These are phyloP conservation scores for Melanocharis versteri DNA, from an alignment of 2,113 vertebrate species.

Conservation along the genomic window DNA sequence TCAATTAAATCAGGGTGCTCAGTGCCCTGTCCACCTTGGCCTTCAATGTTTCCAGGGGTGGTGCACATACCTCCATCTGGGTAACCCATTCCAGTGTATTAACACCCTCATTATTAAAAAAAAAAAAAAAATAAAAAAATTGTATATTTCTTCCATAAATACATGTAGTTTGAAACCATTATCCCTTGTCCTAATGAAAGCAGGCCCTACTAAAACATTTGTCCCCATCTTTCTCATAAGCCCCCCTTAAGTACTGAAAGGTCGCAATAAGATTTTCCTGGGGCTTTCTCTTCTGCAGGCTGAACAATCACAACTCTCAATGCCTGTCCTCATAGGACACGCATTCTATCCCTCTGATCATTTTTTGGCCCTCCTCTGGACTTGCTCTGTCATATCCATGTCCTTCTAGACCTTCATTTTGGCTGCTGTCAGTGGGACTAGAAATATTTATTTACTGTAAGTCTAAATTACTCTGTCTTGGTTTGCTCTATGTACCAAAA, in stretches of 20 bases:
- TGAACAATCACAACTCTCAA: neutral
- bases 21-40: accelerated
- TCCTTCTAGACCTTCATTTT: neutral
- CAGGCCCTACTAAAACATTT: neutral
- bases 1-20: neutral
- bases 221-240: neutral
- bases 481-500: neutral
- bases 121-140: neutral
- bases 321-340: neutral
- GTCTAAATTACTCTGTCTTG: neutral
- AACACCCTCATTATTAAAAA: neutral
- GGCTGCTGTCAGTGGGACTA: neutral
- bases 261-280: accelerated
- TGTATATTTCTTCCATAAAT: neutral
- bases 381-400: neutral
- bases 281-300: neutral
- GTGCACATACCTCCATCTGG: neutral
- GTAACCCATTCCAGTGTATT: neutral
- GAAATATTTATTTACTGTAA: neutral
- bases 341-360: neutral
- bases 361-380: neutral
- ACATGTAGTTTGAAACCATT: neutral
- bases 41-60: neutral
- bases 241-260: neutral
- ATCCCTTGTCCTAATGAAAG: neutral